Conservation (phyloP, 2,888 invertebrate species). For the Cyclophora punctaria region DNA sequence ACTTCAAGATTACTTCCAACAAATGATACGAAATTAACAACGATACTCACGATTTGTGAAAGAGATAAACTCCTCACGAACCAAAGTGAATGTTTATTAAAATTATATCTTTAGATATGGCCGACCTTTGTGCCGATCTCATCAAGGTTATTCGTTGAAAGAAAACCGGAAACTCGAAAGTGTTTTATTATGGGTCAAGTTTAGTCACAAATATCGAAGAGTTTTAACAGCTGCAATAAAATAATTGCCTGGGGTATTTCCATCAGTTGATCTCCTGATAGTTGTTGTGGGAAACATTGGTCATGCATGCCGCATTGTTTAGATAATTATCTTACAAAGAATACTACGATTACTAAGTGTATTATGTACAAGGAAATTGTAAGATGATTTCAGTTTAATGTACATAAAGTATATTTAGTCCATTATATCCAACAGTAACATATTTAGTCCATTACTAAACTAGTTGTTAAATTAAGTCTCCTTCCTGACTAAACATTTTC, state of each 20-base stretch:
- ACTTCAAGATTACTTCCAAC: no score
- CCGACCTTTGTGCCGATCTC: constrained; percentile 33
- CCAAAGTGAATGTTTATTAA: constrained; percentile 28
- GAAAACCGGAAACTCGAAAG: constrained; percentile 35
- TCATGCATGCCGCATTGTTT: background rate
- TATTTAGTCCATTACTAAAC: no score
- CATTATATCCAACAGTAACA: no score
- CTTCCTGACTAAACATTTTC: no score
- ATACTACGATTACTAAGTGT: no score
- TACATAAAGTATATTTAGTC: no score
- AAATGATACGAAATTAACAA: constrained; percentile 3
- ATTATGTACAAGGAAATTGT: no score
- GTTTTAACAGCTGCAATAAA: constrained; percentile 4
- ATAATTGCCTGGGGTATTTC: constrained; percentile 15
- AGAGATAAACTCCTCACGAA: constrained; percentile 16
- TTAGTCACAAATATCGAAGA: constrained; percentile 13
- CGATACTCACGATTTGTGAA: constrained; percentile 13
- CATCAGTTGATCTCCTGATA: constrained; percentile 9
- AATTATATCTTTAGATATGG: constrained; percentile 26
- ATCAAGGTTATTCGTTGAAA: constrained; percentile 32
- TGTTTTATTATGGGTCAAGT: constrained; percentile 38
- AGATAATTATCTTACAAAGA: constrained; percentile 15
- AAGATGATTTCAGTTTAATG: no score
- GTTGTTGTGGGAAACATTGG: background rate
- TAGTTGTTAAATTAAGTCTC: no score